A percentile compares a stretch with the other conserved stretches of the same genome.
These are phyloP conservation scores for Brotula barbata DNA, from an alignment of 2,797 vertebrate genomes.

Conservation along the genomic window DNA sequence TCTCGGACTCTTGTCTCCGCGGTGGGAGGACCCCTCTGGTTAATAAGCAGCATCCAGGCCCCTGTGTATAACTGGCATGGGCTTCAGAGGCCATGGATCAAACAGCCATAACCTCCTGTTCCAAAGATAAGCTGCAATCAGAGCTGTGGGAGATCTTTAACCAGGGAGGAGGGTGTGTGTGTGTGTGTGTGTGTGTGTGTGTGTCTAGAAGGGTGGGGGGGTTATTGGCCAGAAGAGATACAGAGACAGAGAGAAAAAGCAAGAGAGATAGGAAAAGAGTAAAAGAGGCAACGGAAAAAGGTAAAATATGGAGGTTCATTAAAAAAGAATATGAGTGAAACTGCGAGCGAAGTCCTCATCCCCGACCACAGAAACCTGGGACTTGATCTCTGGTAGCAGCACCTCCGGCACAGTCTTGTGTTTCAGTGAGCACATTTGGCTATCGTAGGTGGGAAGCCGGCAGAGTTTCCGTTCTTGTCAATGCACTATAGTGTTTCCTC, in stretches of 20 bases:
- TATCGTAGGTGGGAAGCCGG: too few relatives aligned
- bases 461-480: too few relatives aligned
- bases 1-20: constrained; percentile 39
- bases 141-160: constrained; percentile 72
- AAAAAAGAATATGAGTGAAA: too few relatives aligned
- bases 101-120: constrained; percentile 80
- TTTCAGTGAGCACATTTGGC: too few relatives aligned
- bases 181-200: constrained; percentile 42
- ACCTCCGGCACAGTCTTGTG: too few relatives aligned
- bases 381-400: too few relatives aligned
- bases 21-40: constrained; percentile 62
- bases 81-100: constrained; percentile 72
- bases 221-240: not conserved
- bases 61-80: constrained; percentile 70
- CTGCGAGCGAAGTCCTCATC: too few relatives aligned
- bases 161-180: constrained; percentile 65
- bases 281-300: too few relatives aligned
- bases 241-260: not conserved
- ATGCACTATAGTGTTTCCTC: too few relatives aligned
- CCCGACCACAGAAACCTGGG: too few relatives aligned
- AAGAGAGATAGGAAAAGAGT: not conserved
- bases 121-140: constrained; percentile 76
- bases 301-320: too few relatives aligned
- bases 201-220: constrained; percentile 8
- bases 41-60: constrained; percentile 69